Evolutionary conservation across 2,888 invertebrate genomes (phyloP).

Genomic region (Drosophila subquinaria): DNA sequence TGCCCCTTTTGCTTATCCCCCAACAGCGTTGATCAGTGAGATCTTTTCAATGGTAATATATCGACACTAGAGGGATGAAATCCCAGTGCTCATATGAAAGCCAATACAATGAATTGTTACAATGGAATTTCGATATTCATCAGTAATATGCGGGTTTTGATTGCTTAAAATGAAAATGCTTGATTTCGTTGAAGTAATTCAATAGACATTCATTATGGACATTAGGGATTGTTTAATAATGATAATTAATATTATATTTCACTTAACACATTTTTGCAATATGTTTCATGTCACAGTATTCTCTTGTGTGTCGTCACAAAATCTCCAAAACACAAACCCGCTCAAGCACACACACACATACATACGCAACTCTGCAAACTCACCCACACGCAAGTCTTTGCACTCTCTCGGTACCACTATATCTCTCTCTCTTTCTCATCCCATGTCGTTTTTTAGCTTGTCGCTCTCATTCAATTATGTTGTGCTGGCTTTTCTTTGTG

Average conservation of each 20-base stretch:
- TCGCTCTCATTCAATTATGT: slow-evolving; percentile 58
- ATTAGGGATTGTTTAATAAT: slow-evolving; percentile 58
- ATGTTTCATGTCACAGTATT: slow-evolving; percentile 14
- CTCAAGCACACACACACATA: slow-evolving; percentile 10
- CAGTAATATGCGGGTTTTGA: slow-evolving; percentile 65
- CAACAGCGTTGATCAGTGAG: slow-evolving; percentile 25
- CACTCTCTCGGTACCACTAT: slow-evolving; percentile 5
- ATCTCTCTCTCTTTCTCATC: slow-evolving; percentile 1
- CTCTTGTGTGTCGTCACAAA: slow-evolving; percentile 54
- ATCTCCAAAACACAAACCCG: slow-evolving; percentile 45
- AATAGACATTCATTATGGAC: slow-evolving; percentile 57
- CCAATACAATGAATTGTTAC: slow-evolving; percentile 45
- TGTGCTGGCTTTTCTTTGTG: slow-evolving; percentile 39
- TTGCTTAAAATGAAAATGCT: slow-evolving; percentile 54
- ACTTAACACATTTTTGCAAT: slow-evolving; percentile 15
- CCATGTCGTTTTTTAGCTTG: slow-evolving; percentile 6
- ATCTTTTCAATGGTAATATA: slow-evolving; percentile 36
- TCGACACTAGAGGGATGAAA: slow-evolving; percentile 45
- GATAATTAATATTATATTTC: neutral
- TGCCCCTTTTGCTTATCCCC: slow-evolving; percentile 18
- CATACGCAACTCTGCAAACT: slow-evolving; percentile 12
- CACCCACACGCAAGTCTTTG: slow-evolving; percentile 40
- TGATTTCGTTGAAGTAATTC: slow-evolving; percentile 50
- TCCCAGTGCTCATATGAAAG: slow-evolving; percentile 37
- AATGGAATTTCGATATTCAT: slow-evolving; percentile 55